Conservation (phyloP, 2,888 invertebrate genomes). For the Limnephilus marmoratus region DNA sequence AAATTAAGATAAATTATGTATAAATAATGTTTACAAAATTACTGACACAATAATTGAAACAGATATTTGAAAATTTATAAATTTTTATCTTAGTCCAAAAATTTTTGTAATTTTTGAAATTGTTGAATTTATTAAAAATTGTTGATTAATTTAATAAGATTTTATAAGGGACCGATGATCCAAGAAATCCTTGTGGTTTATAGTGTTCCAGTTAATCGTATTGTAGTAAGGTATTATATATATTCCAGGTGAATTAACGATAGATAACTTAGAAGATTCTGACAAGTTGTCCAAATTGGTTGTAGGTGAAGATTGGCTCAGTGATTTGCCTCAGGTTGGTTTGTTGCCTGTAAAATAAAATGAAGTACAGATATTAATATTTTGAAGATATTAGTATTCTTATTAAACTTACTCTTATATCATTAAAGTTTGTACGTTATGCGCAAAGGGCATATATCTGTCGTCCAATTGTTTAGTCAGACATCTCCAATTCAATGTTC, state of each 20-base stretch:
- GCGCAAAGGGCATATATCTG: too few relatives aligned
- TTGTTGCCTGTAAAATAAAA: constrained; percentile 47
- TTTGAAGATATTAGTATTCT: not conserved
- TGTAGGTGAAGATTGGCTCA: constrained; percentile 63
- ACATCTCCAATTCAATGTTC: too few relatives aligned
- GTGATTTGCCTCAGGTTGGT: constrained; percentile 57
- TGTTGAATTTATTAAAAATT: too few relatives aligned
- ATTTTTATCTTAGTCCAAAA: not conserved
- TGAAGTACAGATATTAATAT: not conserved
- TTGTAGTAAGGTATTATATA: not conserved
- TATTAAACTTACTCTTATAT: not conserved
- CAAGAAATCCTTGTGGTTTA: too few relatives aligned
- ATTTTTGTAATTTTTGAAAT: too few relatives aligned
- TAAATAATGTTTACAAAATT: not conserved
- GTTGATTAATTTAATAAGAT: too few relatives aligned
- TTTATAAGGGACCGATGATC: too few relatives aligned
- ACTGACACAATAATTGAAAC: not conserved
- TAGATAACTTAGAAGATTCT: constrained; percentile 58
- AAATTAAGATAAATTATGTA: not conserved
- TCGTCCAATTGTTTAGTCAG: too few relatives aligned
- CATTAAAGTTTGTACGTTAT: not conserved
- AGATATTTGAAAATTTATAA: not conserved
- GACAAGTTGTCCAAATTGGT: constrained; percentile 65
- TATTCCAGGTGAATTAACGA: not conserved
- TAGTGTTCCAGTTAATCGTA: not conserved